phyloP scores from a whole-genome alignment of 2,113 vertebrate genomes.

The Podarcis muralis region DNA sequence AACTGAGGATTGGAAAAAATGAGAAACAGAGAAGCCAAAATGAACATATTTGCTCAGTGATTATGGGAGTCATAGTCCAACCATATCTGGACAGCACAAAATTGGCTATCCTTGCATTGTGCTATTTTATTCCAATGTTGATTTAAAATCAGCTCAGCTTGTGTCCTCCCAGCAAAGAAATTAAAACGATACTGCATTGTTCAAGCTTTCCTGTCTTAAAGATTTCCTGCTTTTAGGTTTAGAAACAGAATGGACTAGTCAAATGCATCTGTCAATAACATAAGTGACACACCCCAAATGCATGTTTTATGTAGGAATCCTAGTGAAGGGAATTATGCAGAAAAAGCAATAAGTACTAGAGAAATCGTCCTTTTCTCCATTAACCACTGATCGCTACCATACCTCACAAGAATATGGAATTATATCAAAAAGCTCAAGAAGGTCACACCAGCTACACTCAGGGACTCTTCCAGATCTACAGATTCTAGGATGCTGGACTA shows the following conservation, averaged over 20 bases:
- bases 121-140: background rate
- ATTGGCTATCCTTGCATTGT: background rate
- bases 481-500: too few species aligned
- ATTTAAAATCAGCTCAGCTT: background rate
- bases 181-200: background rate
- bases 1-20: too few species aligned
- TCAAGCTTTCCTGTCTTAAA: background rate
- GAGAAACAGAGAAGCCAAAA: too few species aligned
- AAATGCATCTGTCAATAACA: background rate
- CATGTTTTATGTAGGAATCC: background rate
- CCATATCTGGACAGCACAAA: too few species aligned
- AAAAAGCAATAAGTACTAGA: background rate
- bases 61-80: too few species aligned
- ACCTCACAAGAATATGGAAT: background rate
- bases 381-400: background rate
- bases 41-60: too few species aligned
- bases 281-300: too few species aligned
- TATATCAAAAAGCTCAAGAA: background rate
- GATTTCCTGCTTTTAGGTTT: background rate
- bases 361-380: background rate
- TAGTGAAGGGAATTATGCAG: background rate
- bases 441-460: background rate
- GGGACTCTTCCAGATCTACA: too few species aligned
- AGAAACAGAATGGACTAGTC: background rate
- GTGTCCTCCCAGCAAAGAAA: background rate